These are phyloP conservation scores for Eospalax fontanierii DNA, from an alignment of 2,797 vertebrate genomes.

Conservation along the genomic window DNA sequence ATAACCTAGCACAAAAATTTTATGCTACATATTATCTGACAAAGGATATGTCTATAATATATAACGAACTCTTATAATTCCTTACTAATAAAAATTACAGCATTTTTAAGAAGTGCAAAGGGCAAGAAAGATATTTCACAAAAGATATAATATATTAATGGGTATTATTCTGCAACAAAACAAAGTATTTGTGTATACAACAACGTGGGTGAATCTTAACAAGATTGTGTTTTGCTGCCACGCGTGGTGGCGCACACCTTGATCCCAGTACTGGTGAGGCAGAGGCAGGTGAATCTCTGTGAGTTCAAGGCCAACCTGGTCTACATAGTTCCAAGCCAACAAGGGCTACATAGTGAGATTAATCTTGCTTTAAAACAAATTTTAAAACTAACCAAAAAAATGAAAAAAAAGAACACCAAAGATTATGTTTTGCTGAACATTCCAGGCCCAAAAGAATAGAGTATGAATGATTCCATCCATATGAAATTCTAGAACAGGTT, in stretches of 20 bases:
- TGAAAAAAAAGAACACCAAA: too few relatives aligned
- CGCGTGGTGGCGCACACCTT: too few relatives aligned
- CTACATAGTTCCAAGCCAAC: too few relatives aligned
- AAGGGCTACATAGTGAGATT: too few relatives aligned
- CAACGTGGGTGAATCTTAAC: conserved; percentile 18
- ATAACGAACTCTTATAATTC: neutral
- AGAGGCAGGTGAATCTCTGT: too few relatives aligned
- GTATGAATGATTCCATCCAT: neutral
- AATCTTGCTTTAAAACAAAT: too few relatives aligned
- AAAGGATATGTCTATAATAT: neutral
- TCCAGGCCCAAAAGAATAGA: neutral
- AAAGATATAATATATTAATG: neutral
- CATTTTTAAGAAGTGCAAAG: neutral
- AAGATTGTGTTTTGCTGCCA: neutral
- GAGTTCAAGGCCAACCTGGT: too few relatives aligned
- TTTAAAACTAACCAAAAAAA: too few relatives aligned
- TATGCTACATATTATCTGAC: neutral
- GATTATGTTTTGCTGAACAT: conserved; percentile 20
- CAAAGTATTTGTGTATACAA: neutral
- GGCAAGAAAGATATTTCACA: neutral
- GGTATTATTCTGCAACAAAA: neutral
- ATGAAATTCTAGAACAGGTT: neutral
- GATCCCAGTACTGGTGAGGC: too few relatives aligned
- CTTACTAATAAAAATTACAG: neutral
- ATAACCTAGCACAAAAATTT: neutral